Base-by-base conservation (phyloP, 2,113 vertebrate species). In the Perccottus glenii region DNA sequence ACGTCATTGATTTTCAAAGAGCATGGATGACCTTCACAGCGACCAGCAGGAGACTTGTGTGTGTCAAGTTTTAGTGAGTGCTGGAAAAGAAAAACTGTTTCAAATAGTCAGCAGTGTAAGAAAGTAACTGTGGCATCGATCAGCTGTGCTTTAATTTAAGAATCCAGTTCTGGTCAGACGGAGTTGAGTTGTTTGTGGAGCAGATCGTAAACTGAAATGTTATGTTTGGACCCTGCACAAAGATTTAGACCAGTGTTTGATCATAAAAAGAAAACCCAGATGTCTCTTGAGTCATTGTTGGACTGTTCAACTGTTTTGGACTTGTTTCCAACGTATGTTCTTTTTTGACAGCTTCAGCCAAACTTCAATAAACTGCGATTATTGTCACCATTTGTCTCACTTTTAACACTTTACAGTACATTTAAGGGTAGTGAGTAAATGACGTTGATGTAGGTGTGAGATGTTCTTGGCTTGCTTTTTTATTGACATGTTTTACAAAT, bases 261-360 rank as follows among this genome's bases (percentile, higher is more conserved):
- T 35, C 53, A 62, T 51, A 32, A 46, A 27, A 51, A 16, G 75
- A 12, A 66, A 77, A 64, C 67, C 74, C 80, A 84, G 81, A 85
- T 80, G 77, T 75, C 11, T 6, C 2, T 11, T 77, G 53, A 79
- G 67, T 86, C 84, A 85, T 45, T 65, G 56, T 64, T 72, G 70
- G 67, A 77, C 1, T 44, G 15, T 59, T 70, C 58, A 12, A 35
- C 43, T 59, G 42, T 63, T 78, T 67, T 70, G 11, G 19, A 53
- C 50, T 55, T 62, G 49, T 60, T 46, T 35, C 67, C 51, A 77
- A 64, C 73, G 77, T 48, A 5, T 83, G 78, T 33, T n/a, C 5
- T 36, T 70, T 59, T 79, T 63, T 71, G 77, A 81, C 60, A 46
- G 48, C 60, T 72, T 70, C 60, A 80, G 38, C 71, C 44, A 52